Conservation (phyloP, 2,797 vertebrate species). For the Delichon dasypus region DNA sequence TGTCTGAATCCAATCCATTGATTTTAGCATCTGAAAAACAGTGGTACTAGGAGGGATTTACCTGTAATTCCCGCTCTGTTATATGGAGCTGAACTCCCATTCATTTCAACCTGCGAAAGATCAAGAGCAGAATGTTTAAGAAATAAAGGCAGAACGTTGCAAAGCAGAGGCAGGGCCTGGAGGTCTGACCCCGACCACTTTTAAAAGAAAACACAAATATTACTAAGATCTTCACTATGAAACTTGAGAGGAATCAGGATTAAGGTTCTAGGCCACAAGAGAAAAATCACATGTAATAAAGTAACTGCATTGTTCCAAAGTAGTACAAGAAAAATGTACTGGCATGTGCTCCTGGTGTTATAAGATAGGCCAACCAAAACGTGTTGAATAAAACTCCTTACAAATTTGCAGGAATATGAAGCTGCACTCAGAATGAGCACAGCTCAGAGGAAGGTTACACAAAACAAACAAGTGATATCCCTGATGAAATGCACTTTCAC, state of each 20-base stretch:
- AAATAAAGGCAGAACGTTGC: background rate
- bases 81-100: background rate
- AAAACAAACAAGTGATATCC: background rate
- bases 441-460: background rate
- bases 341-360: background rate
- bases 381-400: background rate
- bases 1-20: background rate
- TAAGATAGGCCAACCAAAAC: background rate
- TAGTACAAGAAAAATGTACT: background rate
- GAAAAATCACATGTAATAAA: background rate
- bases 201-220: background rate
- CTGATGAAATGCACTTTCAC: background rate
- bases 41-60: background rate
- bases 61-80: background rate
- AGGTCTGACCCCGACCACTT: background rate
- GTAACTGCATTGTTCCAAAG: background rate
- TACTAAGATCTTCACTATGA: background rate
- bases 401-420: background rate
- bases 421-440: background rate
- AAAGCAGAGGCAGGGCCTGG: background rate
- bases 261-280: background rate
- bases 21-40: background rate
- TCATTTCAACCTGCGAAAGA: background rate
- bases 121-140: background rate
- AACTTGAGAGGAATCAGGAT: background rate